A percentile compares a stretch with the other conserved stretches of the same genome.
These are phyloP conservation scores for Sciurus niger DNA, from an alignment of 2,113 vertebrate species.

Conservation along the genomic window DNA sequence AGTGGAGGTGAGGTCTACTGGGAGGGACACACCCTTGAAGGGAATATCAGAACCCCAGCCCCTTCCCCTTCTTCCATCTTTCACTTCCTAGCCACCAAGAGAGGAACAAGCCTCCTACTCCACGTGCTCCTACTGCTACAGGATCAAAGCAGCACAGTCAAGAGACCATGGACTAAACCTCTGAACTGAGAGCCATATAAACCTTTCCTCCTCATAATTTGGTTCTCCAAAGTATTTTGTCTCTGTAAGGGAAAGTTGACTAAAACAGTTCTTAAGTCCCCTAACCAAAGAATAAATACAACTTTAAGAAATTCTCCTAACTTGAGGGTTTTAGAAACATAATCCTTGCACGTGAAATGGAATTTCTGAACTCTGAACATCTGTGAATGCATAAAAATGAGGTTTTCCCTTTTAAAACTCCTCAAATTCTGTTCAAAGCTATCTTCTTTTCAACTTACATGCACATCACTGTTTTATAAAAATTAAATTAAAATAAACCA, in stretches of 20 bases:
- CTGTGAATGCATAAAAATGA: background rate
- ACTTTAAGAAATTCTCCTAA: constrained; percentile 19
- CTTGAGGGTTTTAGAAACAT: background rate
- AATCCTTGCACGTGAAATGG: background rate
- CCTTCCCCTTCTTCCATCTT: background rate
- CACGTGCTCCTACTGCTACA: background rate
- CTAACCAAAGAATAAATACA: constrained; percentile 27
- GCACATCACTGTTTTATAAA: background rate
- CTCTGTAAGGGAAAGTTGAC: background rate
- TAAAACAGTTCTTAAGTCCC: background rate
- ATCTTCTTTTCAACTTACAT: background rate
- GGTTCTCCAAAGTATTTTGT: background rate
- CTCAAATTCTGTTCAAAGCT: constrained; percentile 67
- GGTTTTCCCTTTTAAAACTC: constrained; percentile 55
- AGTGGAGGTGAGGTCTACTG: background rate
- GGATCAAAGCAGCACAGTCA: background rate
- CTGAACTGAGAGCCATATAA: background rate
- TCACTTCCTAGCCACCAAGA: background rate
- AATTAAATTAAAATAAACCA: constrained; percentile 51
- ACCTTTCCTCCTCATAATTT: background rate
- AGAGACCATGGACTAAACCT: background rate
- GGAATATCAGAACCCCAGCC: too few species aligned
- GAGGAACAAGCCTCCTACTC: background rate
- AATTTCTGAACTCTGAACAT: background rate
- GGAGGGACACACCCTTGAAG: background rate